Evolutionary conservation across 2,797 vertebrate genomes (phyloP).

Genomic region (Cyclopterus lumpus): DNA sequence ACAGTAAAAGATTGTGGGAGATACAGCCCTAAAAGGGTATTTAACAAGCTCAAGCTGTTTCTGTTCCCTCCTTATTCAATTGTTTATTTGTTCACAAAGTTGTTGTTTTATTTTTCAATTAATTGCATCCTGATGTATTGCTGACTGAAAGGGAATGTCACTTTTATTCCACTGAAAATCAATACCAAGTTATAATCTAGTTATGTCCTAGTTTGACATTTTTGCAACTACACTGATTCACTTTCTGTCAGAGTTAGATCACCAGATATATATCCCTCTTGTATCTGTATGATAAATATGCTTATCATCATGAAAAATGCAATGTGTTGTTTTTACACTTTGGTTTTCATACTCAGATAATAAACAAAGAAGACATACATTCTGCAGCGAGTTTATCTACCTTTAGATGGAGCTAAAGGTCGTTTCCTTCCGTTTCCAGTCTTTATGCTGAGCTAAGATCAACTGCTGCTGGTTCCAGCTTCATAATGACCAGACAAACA

Average conservation of each 20-base stretch:
- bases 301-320: background rate
- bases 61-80: background rate
- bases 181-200: background rate
- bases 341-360: background rate
- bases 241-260: background rate
- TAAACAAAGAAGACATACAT: background rate
- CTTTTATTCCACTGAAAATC: background rate
- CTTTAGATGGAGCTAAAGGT: background rate
- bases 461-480: background rate
- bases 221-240: background rate
- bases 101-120: background rate
- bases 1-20: slow-evolving; percentile 13
- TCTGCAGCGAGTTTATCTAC: background rate
- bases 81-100: background rate
- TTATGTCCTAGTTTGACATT: background rate
- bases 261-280: background rate
- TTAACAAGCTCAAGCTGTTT: background rate
- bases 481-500: background rate
- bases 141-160: background rate
- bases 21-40: background rate
- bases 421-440: background rate
- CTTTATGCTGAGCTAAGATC: background rate
- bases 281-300: background rate
- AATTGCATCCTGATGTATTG: background rate
- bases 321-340: background rate